phyloP scores from a whole-genome alignment of 2,888 invertebrate species.

The Sesamia inferens region DNA sequence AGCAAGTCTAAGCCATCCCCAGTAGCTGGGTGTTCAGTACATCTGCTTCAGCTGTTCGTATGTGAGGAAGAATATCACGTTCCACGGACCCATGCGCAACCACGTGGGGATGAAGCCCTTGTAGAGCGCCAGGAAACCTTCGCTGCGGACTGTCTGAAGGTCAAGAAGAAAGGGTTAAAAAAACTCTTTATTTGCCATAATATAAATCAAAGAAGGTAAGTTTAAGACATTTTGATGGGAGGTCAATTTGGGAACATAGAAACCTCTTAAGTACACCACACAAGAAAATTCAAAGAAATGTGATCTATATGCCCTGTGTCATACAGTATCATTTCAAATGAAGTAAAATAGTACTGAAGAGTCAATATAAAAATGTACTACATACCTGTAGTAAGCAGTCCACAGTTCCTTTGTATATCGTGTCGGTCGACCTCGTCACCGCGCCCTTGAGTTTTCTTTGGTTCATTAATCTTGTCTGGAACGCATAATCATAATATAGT shows the following conservation, averaged over 20 bases:
- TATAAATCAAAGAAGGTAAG: neutral
- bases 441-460: conserved; percentile 92
- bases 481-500: conserved; percentile 56
- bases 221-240: neutral
- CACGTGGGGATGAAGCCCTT: conserved; percentile 99
- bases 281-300: neutral
- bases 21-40: conserved; percentile 82
- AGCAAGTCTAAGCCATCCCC: conserved; percentile 7
- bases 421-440: conserved; percentile 68
- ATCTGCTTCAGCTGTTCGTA: conserved; percentile 96
- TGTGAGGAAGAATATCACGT: conserved; percentile 98
- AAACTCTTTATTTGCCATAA: neutral
- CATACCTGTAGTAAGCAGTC: conserved; percentile 95
- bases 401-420: conserved; percentile 94
- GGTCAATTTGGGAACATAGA: neutral
- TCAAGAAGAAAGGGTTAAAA: neutral
- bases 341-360: neutral
- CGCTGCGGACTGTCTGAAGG: conserved; percentile 94
- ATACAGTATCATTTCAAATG: neutral
- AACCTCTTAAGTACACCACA: neutral
- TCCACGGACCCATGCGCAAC: conserved; percentile 99
- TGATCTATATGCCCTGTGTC: neutral
- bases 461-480: conserved; percentile 98
- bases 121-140: conserved; percentile 96
- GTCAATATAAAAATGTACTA: neutral